Percentiles rank a stretch among this genome's conserved stretches.
phyloP scores from a whole-genome alignment of 92 coral and sea anemone genomes.

The Epizoanthus scotinus region DNA sequence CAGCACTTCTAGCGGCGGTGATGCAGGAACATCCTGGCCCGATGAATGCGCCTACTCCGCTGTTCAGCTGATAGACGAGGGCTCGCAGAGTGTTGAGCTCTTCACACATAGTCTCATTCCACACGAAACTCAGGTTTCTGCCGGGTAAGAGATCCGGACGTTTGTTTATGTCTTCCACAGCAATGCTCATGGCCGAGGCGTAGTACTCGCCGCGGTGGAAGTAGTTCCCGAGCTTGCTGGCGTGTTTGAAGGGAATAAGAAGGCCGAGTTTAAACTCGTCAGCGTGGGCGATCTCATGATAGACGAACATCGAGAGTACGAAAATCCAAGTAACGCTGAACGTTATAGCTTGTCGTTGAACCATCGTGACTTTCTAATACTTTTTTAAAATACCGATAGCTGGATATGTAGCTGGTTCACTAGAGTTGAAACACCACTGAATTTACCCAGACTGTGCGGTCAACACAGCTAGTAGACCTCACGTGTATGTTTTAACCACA shows the following conservation, averaged over 20 bases:
- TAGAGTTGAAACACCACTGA: not conserved
- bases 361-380: not conserved
- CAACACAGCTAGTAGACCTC: too few species aligned
- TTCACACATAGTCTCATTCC: slow-evolving; percentile 93
- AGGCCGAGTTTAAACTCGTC: slow-evolving; percentile 82
- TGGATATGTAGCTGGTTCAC: not conserved
- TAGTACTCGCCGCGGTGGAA: slow-evolving; percentile 79
- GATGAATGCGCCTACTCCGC: slow-evolving; percentile 86
- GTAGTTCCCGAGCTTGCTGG: slow-evolving; percentile 66
- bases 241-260: slow-evolving; percentile 77
- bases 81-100: slow-evolving; percentile 75
- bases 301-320: not conserved
- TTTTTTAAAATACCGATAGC: not conserved
- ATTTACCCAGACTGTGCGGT: not conserved
- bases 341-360: not conserved
- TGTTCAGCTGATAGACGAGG: slow-evolving; percentile 76
- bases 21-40: slow-evolving; percentile 94
- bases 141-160: slow-evolving; percentile 79
- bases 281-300: not conserved
- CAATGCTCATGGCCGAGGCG: slow-evolving; percentile 89
- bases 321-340: not conserved
- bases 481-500: too few species aligned
- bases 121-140: slow-evolving; percentile 75
- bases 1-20: slow-evolving; percentile 87
- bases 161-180: slow-evolving; percentile 79